Conservation (phyloP, 2,797 vertebrate genomes). For the Poecilia picta region DNA sequence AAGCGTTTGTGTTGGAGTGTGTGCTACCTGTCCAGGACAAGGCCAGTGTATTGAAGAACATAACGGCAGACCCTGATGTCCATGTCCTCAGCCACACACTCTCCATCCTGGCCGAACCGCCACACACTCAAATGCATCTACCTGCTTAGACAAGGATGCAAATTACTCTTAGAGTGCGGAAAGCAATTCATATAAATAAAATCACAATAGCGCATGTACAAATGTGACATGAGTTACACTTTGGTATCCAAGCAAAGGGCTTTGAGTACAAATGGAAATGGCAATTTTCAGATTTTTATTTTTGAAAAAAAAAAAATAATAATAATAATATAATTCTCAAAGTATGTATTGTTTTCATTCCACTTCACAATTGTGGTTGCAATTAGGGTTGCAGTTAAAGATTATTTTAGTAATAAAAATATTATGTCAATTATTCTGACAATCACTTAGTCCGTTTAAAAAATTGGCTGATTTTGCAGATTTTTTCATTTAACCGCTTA, state of each 20-base stretch:
- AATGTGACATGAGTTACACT: not conserved
- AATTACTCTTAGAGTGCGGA: not conserved
- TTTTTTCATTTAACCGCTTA: too few species aligned
- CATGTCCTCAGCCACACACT: constrained; percentile 55
- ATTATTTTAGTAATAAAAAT: too few species aligned
- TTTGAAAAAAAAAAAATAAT: not conserved
- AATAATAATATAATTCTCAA: not conserved
- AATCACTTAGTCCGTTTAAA: too few species aligned
- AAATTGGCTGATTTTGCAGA: too few species aligned
- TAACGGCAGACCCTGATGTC: constrained; percentile 60
- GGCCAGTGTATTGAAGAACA: constrained; percentile 77
- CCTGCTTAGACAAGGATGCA: constrained; percentile 46
- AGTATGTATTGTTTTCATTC: not conserved
- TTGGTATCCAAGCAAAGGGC: not conserved
- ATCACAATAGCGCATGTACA: not conserved
- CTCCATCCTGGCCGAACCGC: constrained; percentile 69
- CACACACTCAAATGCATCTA: constrained; percentile 48
- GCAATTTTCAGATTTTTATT: not conserved
- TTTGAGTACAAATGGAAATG: not conserved
- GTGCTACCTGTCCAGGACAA: constrained; percentile 78
- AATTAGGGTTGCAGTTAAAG: too few species aligned
- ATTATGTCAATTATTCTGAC: too few species aligned
- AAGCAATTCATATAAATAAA: not conserved
- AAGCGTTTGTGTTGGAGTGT: not conserved
- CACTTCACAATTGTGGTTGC: not conserved